These are phyloP conservation scores for Tetragnatha versicolor DNA, from an alignment of 1,140 invertebrate species.

Conservation along the genomic window DNA sequence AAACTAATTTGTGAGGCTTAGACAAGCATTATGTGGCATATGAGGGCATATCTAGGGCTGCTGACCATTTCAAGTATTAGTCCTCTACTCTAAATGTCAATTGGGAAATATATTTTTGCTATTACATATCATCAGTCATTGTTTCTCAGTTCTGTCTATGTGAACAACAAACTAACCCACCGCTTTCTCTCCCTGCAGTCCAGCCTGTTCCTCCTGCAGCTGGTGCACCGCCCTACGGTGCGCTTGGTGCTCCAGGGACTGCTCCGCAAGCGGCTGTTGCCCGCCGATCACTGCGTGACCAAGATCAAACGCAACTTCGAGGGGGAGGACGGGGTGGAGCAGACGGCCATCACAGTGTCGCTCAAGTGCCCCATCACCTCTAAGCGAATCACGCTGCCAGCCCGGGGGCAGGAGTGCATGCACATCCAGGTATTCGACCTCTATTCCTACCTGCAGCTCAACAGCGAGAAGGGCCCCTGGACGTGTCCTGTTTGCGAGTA, in stretches of 20 bases:
- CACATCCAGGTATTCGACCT: conserved; percentile 97
- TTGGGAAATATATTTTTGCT: too few relatives aligned
- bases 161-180: too few relatives aligned
- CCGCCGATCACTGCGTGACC: conserved; percentile 89
- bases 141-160: too few relatives aligned
- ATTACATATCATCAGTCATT: too few relatives aligned
- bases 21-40: too few relatives aligned
- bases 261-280: conserved; percentile 84
- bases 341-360: conserved; percentile 87
- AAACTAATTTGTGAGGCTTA: too few relatives aligned
- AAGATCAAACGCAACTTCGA: conserved; percentile 94
- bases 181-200: conserved; percentile 76
- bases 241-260: conserved; percentile 90
- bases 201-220: conserved; percentile 92
- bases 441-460: conserved; percentile 92
- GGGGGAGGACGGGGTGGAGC: conserved; percentile 80
- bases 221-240: conserved; percentile 93
- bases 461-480: conserved; percentile 94
- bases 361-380: conserved; percentile 97
- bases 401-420: conserved; percentile 93
- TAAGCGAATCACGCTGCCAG: conserved; percentile 90
- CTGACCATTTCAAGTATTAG: too few relatives aligned
- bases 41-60: too few relatives aligned
- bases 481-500: conserved; percentile 97
- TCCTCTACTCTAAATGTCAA: too few relatives aligned